A percentile compares a stretch with the other conserved stretches of the same genome.
Conservation (phyloP, 2,888 invertebrate genomes). For the Tenthredo livida region DNA sequence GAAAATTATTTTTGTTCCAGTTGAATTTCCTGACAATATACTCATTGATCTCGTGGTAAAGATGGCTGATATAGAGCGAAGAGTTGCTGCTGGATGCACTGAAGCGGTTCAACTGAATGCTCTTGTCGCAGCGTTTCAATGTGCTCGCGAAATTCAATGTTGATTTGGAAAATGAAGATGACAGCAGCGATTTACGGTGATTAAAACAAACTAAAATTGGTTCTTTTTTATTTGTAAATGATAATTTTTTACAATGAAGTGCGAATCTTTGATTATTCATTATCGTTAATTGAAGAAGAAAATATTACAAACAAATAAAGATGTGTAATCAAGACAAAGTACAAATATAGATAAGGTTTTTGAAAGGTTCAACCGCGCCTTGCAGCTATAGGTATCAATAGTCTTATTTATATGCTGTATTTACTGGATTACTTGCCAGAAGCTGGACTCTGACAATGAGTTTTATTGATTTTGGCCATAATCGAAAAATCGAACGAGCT, state of each 20-base stretch:
- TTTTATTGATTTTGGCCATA: neutral
- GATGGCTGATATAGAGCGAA: conserved; percentile 94
- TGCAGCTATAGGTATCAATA: neutral
- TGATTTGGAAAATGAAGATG: neutral
- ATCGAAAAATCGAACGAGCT: neutral
- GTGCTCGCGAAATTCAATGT: conserved; percentile 82
- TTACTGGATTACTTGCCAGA: neutral
- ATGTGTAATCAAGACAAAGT: neutral
- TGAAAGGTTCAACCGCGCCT: neutral
- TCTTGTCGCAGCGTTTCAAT: conserved; percentile 92
- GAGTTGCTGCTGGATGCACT: conserved; percentile 91
- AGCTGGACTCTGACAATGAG: neutral
- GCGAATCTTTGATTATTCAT: neutral
- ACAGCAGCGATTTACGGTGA: neutral
- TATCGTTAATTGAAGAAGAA: neutral
- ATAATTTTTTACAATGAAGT: neutral
- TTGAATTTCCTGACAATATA: conserved; percentile 91
- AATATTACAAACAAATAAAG: neutral
- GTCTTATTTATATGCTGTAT: neutral
- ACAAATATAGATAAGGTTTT: neutral
- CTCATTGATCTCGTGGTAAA: conserved; percentile 90
- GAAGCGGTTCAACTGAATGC: conserved; percentile 95
- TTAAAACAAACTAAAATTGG: neutral
- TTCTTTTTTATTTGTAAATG: neutral
- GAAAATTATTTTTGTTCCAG: conserved; percentile 79